Evolutionary conservation across 1,140 invertebrate genomes (phyloP), one percentile per base, ranked within the genome.

Genomic region (Lethocerus indicus): DNA sequence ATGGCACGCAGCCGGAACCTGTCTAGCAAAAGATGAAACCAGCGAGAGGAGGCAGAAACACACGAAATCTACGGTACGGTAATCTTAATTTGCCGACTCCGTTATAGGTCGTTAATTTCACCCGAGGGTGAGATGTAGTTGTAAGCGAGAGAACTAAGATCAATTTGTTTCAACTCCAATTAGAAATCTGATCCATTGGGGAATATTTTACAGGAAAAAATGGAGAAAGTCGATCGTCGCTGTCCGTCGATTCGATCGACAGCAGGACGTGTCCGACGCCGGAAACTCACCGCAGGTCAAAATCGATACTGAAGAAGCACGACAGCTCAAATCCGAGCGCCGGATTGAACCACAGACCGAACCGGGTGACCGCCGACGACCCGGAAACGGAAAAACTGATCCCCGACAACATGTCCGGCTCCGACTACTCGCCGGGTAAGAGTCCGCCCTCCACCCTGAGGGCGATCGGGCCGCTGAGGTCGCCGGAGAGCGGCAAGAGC

Each of bases 311-410:
- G 56, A 86, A 84, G 68, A 79, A 80, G 63, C 78, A 79, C 32
- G 80, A 83, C 29, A 50, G 49, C 9, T n/a, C 48, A 44, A n/a
- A n/a, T n/a, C n/a, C n/a, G n/a, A 16, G 53, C 9, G 35, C 47
- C 12, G 36, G 47, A 21, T 25, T 47, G 28, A 49, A 67, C 50
- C 67, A 67, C 52, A 56, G 64, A 56, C 63, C 58, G 49, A 55
- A 58, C 60, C n/a, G n/a, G n/a, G 47, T 29, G 58, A 60, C 50
- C 53, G 52, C 45, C 53, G 54, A 66, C 42, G 72, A 80, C 62
- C 81, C 81, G 23, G 83, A 87, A 64, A 83, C 78, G 49, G 82
- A 86, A 64, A 76, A 83, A 55, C 69, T 87, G 27, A 78, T 85
- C 52, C 70, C 75, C 9, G 79, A 82, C 59, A 58, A 55, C 28